Conservation (phyloP, 2,888 invertebrate species). For the Acleris literana region DNA sequence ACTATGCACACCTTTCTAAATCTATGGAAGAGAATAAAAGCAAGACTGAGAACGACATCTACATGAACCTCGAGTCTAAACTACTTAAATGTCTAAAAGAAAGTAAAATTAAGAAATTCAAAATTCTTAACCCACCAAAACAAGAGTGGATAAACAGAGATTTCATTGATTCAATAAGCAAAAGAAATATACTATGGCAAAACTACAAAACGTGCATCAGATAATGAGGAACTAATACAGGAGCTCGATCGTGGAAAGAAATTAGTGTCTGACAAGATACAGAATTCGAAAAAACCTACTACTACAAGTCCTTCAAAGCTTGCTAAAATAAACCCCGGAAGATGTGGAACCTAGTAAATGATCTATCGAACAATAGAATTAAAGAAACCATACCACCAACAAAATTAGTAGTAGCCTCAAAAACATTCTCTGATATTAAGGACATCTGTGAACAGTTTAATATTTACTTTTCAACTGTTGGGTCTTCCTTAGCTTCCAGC, state of each 20-base stretch:
- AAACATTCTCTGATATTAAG: neutral
- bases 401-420: neutral
- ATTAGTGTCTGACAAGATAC: neutral
- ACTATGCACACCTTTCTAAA: too few species aligned
- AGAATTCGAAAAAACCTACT: neutral
- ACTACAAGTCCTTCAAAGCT: neutral
- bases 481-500: neutral
- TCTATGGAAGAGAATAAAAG: too few species aligned
- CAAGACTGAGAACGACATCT: too few species aligned
- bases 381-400: neutral
- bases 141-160: too few species aligned
- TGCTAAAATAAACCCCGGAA: neutral
- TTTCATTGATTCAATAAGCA: too few species aligned
- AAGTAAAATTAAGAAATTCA: too few species aligned
- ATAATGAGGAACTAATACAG: too few species aligned
- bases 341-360: neutral
- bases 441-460: neutral
- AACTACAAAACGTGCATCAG: too few species aligned
- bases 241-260: too few species aligned
- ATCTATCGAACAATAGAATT: neutral
- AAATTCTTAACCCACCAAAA: too few species aligned
- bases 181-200: too few species aligned
- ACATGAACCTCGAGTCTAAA: too few species aligned
- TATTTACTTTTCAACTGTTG: neutral
- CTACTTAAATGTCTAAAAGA: neutral